Percentiles rank a stretch among this genome's conserved stretches.
Conservation (phyloP, 53 echinoderm and acorn worm genomes). For the Patiria pectinifera region DNA sequence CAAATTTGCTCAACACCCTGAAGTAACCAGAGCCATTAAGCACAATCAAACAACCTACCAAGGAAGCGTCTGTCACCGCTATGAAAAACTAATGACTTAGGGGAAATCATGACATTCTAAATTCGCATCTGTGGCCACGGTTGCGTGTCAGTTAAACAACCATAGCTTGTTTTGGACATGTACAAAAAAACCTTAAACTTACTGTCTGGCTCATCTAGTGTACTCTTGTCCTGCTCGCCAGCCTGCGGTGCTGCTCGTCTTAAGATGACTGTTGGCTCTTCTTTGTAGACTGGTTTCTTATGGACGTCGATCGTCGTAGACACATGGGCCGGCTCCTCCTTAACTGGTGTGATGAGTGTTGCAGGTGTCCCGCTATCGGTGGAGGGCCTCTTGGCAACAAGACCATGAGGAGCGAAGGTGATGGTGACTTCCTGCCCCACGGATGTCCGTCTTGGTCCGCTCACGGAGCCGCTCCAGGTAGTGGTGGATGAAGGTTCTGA, state of each 20-base stretch:
- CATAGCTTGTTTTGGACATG: neutral
- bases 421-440: slow-evolving; percentile 68
- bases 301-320: slow-evolving; percentile 3
- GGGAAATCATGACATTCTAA: neutral
- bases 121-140: neutral
- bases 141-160: neutral
- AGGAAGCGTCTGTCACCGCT: too few relatives aligned
- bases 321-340: slow-evolving; percentile 10
- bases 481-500: slow-evolving; percentile 29
- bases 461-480: slow-evolving; percentile 44
- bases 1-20: too few relatives aligned
- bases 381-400: slow-evolving; percentile 16
- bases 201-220: slow-evolving; percentile 11
- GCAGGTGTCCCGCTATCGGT: slow-evolving; percentile 12
- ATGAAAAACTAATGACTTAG: too few relatives aligned
- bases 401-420: slow-evolving; percentile 56
- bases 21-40: too few relatives aligned
- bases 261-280: slow-evolving; percentile 48
- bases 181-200: too few relatives aligned
- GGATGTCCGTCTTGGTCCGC: slow-evolving; percentile 48
- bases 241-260: slow-evolving; percentile 50
- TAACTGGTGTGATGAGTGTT: neutral
- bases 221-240: slow-evolving; percentile 9
- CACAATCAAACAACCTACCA: too few relatives aligned
- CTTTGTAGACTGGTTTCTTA: slow-evolving; percentile 20